phyloP scores from a whole-genome alignment of 2,797 vertebrate species.

The Eremophila alpestris region DNA sequence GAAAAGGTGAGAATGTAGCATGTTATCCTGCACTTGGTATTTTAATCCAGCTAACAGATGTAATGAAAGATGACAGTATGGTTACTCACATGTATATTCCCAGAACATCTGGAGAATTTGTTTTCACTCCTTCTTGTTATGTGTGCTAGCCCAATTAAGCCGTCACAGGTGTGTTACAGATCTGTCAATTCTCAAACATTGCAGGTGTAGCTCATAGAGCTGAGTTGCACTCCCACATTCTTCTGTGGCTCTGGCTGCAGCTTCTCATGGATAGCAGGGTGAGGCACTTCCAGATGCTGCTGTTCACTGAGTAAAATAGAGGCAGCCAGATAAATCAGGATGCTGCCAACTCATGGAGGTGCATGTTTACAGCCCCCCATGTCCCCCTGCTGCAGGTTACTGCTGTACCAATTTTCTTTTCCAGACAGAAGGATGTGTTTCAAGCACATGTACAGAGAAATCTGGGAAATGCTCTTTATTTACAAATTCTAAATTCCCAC shows the following conservation, averaged over 20 bases:
- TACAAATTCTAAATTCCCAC: neutral
- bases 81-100: neutral
- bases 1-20: neutral
- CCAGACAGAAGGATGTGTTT: neutral
- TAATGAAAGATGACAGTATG: neutral
- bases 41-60: neutral
- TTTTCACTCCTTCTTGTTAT: neutral
- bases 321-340: neutral
- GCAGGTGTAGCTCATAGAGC: neutral
- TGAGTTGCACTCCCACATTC: neutral
- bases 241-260: neutral
- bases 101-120: conserved; percentile 2
- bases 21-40: neutral
- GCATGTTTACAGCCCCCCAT: neutral
- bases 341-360: neutral
- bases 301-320: neutral
- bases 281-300: neutral
- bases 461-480: neutral
- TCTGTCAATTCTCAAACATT: neutral
- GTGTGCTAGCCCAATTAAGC: neutral
- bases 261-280: neutral
- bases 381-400: neutral
- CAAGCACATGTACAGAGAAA: neutral
- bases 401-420: neutral
- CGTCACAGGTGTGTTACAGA: neutral